A percentile compares a stretch with the other conserved stretches of the same genome.
These are phyloP conservation scores for Anastrepha obliqua DNA, from an alignment of 1,140 invertebrate genomes.

Conservation along the genomic window DNA sequence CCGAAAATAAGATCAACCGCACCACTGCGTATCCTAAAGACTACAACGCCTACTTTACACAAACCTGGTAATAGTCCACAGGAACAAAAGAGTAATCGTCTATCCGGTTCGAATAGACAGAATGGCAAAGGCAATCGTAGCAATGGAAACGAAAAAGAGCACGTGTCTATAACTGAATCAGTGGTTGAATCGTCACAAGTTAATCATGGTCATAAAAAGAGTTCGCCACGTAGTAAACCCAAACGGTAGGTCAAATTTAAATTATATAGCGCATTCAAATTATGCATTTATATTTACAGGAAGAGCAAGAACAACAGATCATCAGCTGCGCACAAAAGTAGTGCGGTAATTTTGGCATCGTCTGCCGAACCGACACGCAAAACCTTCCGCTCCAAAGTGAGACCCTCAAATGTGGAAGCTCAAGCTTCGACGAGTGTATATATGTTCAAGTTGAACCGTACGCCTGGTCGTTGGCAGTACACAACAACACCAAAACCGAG, in stretches of 20 bases:
- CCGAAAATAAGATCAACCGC: slow-evolving; percentile 33
- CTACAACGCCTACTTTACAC: not conserved
- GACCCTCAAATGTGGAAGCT: slow-evolving; percentile 76
- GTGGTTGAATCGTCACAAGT: slow-evolving; percentile 40
- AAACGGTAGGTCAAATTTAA: slow-evolving; percentile 5
- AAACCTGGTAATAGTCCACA: slow-evolving; percentile 17
- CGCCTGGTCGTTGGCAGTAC: slow-evolving; percentile 90
- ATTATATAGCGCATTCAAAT: not conserved
- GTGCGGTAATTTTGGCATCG: slow-evolving; percentile 22
- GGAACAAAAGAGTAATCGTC: slow-evolving; percentile 50
- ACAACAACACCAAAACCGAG: slow-evolving; percentile 90
- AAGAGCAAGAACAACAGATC: slow-evolving; percentile 56
- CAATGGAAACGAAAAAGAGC: slow-evolving; percentile 60
- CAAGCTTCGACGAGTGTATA: slow-evolving; percentile 78
- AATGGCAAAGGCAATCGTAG: slow-evolving; percentile 60
- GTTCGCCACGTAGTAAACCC: slow-evolving; percentile 18
- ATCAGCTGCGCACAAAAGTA: slow-evolving; percentile 28
- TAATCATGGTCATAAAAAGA: slow-evolving; percentile 30
- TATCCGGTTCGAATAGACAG: not conserved
- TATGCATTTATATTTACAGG: slow-evolving; percentile 4
- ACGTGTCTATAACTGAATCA: slow-evolving; percentile 16
- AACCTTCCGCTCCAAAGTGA: slow-evolving; percentile 79
- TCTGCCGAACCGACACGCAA: slow-evolving; percentile 75
- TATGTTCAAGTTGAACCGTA: slow-evolving; percentile 85
- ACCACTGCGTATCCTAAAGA: slow-evolving; percentile 40